Evolutionary conservation across 1,140 invertebrate species (phyloP).

Genomic region (Drosophila grimshawi): DNA sequence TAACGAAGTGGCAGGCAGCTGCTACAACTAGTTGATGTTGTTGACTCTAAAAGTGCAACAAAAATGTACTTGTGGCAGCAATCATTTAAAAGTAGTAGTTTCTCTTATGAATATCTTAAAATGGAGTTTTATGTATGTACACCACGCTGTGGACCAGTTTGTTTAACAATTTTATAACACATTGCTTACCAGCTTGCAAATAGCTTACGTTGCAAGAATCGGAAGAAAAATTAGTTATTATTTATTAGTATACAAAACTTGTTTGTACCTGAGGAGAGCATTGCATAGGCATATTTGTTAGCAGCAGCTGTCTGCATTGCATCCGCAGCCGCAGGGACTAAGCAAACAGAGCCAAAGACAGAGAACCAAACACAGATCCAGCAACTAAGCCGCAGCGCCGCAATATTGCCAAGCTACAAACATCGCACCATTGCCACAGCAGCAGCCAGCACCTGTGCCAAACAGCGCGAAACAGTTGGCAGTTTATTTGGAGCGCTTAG

Average conservation of each 20-base stretch:
- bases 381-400: not conserved
- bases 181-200: not conserved
- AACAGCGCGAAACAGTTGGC: constrained; percentile 39
- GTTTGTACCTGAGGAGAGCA: too few relatives aligned
- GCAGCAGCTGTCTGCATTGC: constrained; percentile 7
- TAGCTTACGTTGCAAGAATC: too few relatives aligned
- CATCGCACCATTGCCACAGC: not conserved
- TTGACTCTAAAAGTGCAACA: too few relatives aligned
- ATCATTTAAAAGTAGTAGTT: too few relatives aligned
- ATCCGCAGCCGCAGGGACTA: not conserved
- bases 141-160: not conserved
- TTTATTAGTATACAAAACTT: too few relatives aligned
- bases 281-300: too few relatives aligned
- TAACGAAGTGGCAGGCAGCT: constrained; percentile 16
- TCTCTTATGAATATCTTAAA: too few relatives aligned
- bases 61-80: too few relatives aligned
- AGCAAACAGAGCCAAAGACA: not conserved
- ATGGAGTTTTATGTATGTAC: too few relatives aligned
- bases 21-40: too few relatives aligned
- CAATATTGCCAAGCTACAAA: not conserved
- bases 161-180: constrained; percentile 1
- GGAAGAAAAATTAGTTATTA: too few relatives aligned
- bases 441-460: constrained; percentile 27
- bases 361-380: not conserved
- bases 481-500: constrained; percentile 65